These are phyloP conservation scores for Ictidomys tridecemlineatus DNA, from an alignment of 2,113 vertebrate species.

Conservation along the genomic window DNA sequence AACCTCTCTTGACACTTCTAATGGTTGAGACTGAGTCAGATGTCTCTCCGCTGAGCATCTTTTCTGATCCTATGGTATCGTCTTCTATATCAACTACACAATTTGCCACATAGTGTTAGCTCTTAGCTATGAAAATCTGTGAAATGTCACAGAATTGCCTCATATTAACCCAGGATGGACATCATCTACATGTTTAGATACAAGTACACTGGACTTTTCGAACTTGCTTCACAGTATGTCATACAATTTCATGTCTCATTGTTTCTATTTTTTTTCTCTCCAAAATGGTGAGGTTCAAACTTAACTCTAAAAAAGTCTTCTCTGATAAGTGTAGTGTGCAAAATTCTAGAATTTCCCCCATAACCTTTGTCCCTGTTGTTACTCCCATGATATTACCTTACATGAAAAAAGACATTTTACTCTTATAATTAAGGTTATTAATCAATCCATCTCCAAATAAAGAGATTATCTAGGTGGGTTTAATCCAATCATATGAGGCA, in stretches of 20 bases:
- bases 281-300: neutral
- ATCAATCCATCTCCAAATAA: neutral
- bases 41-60: neutral
- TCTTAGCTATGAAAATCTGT: neutral
- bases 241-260: neutral
- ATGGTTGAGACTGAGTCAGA: neutral
- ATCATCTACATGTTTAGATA: neutral
- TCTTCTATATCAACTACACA: neutral
- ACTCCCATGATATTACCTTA: neutral
- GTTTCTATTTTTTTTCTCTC: neutral
- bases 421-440: neutral
- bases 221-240: neutral
- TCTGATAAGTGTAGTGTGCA: neutral
- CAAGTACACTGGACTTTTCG: neutral
- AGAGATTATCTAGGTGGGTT: neutral
- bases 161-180: neutral
- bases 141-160: neutral
- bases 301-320: neutral
- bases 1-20: neutral
- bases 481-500: neutral
- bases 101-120: neutral
- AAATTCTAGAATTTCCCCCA: neutral
- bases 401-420: neutral
- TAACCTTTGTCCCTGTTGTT: neutral
- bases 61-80: neutral